Evolutionary conservation across 2,888 invertebrate species (phyloP).

Genomic region (Polydrusus pterygomalis): DNA sequence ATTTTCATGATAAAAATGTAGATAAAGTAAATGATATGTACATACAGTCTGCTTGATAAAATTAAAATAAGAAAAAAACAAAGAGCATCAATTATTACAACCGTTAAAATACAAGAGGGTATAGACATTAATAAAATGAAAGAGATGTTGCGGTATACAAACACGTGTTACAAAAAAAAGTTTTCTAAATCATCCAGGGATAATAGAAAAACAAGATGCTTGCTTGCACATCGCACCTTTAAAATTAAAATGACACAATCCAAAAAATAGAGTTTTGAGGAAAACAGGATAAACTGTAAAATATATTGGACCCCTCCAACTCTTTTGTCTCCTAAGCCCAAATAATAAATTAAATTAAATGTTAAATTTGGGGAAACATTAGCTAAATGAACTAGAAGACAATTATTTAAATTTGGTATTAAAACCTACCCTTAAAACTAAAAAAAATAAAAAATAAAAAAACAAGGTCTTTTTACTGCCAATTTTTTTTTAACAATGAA

Average conservation of each 20-base stretch:
- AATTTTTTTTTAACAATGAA: too few species aligned
- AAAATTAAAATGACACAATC: background rate
- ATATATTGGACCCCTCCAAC: too few species aligned
- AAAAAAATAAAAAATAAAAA: too few species aligned
- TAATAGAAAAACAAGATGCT: background rate
- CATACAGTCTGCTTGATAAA: constrained; percentile 1
- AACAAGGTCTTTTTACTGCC: too few species aligned
- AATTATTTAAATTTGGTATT: too few species aligned
- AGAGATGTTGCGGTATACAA: background rate
- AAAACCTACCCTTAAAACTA: too few species aligned
- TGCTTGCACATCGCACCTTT: background rate
- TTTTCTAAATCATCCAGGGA: background rate
- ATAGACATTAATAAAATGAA: background rate
- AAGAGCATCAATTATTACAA: background rate
- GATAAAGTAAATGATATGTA: background rate
- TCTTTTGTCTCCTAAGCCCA: too few species aligned
- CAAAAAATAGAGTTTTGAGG: too few species aligned
- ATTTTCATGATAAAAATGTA: background rate
- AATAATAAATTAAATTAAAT: too few species aligned
- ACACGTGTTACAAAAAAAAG: background rate
- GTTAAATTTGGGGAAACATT: too few species aligned
- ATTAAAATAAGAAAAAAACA: constrained; percentile 20
- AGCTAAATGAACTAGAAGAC: too few species aligned
- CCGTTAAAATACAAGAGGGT: background rate
- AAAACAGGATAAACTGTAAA: too few species aligned